A percentile compares a stretch with the other conserved stretches of the same genome.
These are phyloP conservation scores for Glossophaga mutica DNA, from an alignment of 2,797 vertebrate genomes.

Conservation along the genomic window DNA sequence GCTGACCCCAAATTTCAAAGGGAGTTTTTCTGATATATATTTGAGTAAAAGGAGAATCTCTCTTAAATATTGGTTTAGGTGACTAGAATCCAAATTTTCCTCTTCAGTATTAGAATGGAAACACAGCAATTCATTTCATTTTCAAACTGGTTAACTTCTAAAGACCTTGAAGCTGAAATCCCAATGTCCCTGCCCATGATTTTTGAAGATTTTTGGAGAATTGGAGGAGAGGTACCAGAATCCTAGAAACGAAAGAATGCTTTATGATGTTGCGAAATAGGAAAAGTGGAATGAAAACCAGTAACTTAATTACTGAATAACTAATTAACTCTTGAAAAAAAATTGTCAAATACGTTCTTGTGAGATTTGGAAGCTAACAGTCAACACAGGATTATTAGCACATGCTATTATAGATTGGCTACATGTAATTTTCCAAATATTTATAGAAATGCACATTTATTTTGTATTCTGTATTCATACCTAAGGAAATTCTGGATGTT, in stretches of 20 bases:
- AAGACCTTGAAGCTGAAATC: constrained; percentile 4
- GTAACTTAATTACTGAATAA: neutral
- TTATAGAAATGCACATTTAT: neutral
- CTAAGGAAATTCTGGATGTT: neutral
- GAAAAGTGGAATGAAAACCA: neutral
- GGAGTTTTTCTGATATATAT: neutral
- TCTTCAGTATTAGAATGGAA: neutral
- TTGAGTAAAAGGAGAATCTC: neutral
- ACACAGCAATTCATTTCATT: neutral
- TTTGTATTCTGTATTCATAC: neutral
- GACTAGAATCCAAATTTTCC: neutral
- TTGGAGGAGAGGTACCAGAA: neutral
- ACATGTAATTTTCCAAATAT: neutral
- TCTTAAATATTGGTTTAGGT: neutral
- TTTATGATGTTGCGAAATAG: neutral
- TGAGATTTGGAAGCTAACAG: neutral
- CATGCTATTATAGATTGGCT: neutral
- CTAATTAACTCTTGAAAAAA: constrained; percentile 13
- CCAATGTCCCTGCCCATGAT: neutral
- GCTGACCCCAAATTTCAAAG: neutral
- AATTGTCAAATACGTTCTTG: neutral
- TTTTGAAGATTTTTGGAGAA: neutral
- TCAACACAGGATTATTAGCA: neutral
- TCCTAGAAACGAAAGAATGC: neutral
- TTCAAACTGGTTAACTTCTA: neutral